A percentile compares a stretch with the other conserved stretches of the same genome.
phyloP scores from a whole-genome alignment of 1,140 invertebrate species.

The Mesaphorura yosii region DNA sequence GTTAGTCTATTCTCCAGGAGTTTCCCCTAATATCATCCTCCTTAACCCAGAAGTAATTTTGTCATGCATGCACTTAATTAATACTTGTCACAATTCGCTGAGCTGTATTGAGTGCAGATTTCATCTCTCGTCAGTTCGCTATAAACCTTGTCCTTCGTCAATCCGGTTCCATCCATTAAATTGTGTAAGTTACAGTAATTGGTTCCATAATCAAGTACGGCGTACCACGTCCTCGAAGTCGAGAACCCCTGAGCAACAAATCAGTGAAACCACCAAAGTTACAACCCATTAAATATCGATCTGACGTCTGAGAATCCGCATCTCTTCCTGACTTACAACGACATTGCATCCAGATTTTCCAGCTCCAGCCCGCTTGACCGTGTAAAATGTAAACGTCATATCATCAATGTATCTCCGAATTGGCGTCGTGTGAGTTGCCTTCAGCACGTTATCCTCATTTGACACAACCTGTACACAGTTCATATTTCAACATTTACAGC shows the following conservation, averaged over 20 bases:
- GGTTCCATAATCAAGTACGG: conserved; percentile 41
- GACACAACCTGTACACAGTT: conserved; percentile 24
- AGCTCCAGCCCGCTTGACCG: too few species aligned
- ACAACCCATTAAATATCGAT: background rate
- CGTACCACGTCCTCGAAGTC: conserved; percentile 39
- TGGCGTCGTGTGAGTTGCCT: conserved; percentile 38
- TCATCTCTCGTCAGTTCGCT: conserved; percentile 37
- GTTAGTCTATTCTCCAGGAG: too few species aligned
- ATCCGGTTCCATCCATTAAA: conserved; percentile 37
- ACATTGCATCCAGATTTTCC: conserved; percentile 34
- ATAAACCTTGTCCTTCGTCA: conserved; percentile 34
- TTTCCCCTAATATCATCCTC: too few species aligned
- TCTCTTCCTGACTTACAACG: conserved; percentile 29
- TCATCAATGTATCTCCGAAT: conserved; percentile 37
- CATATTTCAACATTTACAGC: conserved; percentile 3
- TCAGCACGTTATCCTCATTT: conserved; percentile 30
- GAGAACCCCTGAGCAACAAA: conserved; percentile 41
- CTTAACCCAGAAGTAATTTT: too few species aligned
- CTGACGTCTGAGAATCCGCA: background rate
- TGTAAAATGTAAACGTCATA: conserved; percentile 36
- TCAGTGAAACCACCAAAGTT: conserved; percentile 13
- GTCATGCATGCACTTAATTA: too few species aligned
- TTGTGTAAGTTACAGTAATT: conserved; percentile 45
- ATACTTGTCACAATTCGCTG: conserved; percentile 37
- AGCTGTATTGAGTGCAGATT: conserved; percentile 41